A percentile compares a stretch with the other conserved stretches of the same genome.
These are phyloP conservation scores for Drosophila ficusphila DNA, from an alignment of 1,140 invertebrate species.

Conservation along the genomic window DNA sequence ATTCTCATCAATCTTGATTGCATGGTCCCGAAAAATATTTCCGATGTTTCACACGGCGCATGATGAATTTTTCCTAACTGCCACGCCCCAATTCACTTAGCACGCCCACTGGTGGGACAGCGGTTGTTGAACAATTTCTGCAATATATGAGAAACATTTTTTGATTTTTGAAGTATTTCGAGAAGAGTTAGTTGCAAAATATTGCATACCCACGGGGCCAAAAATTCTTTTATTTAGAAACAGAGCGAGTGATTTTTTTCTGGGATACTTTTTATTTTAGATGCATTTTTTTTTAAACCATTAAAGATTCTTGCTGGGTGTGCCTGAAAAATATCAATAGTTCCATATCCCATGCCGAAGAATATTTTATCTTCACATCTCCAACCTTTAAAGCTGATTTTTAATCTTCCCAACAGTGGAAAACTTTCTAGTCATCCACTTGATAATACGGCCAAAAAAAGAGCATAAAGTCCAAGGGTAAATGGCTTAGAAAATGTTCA, in stretches of 20 bases:
- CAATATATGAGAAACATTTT: constrained; percentile 7
- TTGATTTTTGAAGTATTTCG: constrained; percentile 3
- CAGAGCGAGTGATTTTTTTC: neutral
- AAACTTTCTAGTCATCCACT: constrained; percentile 54
- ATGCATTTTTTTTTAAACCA: too few relatives aligned
- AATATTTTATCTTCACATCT: neutral
- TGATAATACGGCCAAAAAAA: constrained; percentile 36
- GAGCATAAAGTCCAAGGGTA: constrained; percentile 71
- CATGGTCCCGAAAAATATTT: constrained; percentile 39
- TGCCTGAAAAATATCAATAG: too few relatives aligned
- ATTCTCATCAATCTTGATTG: constrained; percentile 25
- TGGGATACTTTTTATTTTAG: constrained; percentile 5
- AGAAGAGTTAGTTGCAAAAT: neutral
- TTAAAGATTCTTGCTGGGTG: too few relatives aligned
- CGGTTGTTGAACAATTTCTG: constrained; percentile 6
- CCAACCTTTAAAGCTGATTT: neutral
- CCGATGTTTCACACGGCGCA: constrained; percentile 33
- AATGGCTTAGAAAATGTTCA: constrained; percentile 80
- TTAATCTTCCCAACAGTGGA: neutral
- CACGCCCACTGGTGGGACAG: neutral
- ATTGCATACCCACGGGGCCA: constrained; percentile 5
- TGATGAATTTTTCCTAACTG: constrained; percentile 41
- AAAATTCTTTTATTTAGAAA: constrained; percentile 1
- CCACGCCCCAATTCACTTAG: constrained; percentile 25
- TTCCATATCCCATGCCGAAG: too few relatives aligned